Conservation (phyloP, 2,113 vertebrate species). For the Paramormyrops kingsleyae region DNA sequence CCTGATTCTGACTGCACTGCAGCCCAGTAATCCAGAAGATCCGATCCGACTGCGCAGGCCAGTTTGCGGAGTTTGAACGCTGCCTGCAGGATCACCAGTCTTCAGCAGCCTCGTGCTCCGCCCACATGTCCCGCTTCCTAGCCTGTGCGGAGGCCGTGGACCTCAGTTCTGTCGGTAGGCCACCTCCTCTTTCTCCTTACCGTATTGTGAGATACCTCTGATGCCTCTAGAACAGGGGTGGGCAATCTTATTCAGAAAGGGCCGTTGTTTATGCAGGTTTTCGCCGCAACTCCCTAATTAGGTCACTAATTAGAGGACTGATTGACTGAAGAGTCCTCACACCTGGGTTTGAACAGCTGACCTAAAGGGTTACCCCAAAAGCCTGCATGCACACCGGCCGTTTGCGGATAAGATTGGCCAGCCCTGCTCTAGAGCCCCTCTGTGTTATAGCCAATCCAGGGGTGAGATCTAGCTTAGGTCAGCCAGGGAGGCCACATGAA, state of each 20-base stretch:
- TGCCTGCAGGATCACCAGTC: conserved; percentile 74
- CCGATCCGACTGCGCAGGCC: conserved; percentile 63
- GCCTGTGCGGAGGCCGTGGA: conserved; percentile 78
- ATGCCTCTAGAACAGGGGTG: neutral
- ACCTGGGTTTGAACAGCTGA: no score
- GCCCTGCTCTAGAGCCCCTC: neutral
- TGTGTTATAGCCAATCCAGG: neutral
- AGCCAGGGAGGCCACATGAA: neutral
- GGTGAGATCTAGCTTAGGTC: neutral
- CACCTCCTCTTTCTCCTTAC: neutral
- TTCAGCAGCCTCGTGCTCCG: conserved; percentile 59
- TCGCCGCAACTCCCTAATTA: no score
- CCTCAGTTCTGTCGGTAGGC: conserved; percentile 51
- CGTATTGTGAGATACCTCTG: neutral
- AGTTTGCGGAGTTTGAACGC: conserved; percentile 76
- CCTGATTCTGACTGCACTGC: neutral
- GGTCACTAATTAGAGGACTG: no score
- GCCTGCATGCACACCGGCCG: no score
- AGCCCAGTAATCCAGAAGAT: conserved; percentile 86
- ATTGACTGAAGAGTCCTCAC: no score
- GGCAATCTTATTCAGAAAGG: no score
- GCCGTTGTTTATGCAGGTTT: no score
- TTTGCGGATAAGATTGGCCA: no score
- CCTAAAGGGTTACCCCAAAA: no score
- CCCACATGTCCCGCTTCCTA: conserved; percentile 70